These are phyloP conservation scores for Creontiades dilutus DNA, from an alignment of 2,888 invertebrate genomes.

Conservation along the genomic window DNA sequence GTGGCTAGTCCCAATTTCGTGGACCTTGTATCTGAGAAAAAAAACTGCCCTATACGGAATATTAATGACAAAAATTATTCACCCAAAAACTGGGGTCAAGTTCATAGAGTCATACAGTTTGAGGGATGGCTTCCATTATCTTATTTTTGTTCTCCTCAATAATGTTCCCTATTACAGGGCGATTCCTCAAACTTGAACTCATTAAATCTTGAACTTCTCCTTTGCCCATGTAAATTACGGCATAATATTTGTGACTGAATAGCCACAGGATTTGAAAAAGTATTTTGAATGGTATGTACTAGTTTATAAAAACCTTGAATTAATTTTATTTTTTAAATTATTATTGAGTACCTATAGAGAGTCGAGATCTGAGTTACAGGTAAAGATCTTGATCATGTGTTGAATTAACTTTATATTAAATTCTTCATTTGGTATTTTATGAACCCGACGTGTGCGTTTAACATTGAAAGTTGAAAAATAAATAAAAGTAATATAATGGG, in stretches of 20 bases:
- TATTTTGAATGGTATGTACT: not conserved
- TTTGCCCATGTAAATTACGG: slow-evolving; percentile 1
- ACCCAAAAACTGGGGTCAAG: not conserved
- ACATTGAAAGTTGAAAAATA: too few relatives aligned
- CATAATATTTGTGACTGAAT: not conserved
- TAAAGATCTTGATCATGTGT: too few relatives aligned
- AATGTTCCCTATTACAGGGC: not conserved
- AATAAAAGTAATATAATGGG: too few relatives aligned
- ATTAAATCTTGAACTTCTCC: slow-evolving; percentile 39
- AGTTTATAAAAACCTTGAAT: not conserved
- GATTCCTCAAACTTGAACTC: slow-evolving; percentile 36
- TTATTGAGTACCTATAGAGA: too few relatives aligned
- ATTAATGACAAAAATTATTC: not conserved
- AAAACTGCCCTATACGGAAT: not conserved
- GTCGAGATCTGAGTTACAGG: too few relatives aligned
- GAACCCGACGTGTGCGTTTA: too few relatives aligned
- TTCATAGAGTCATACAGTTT: slow-evolving; percentile 26
- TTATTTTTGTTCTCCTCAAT: not conserved
- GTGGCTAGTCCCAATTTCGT: not conserved
- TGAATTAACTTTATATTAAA: too few relatives aligned
- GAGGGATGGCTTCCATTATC: not conserved
- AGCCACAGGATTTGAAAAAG: not conserved
- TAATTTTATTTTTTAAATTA: too few relatives aligned
- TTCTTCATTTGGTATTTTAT: too few relatives aligned
- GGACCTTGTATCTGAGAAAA: not conserved